A percentile compares a stretch with the other conserved stretches of the same genome.
These are phyloP conservation scores for Pyrgus malvae DNA, from an alignment of 2,888 invertebrate genomes.

Conservation along the genomic window DNA sequence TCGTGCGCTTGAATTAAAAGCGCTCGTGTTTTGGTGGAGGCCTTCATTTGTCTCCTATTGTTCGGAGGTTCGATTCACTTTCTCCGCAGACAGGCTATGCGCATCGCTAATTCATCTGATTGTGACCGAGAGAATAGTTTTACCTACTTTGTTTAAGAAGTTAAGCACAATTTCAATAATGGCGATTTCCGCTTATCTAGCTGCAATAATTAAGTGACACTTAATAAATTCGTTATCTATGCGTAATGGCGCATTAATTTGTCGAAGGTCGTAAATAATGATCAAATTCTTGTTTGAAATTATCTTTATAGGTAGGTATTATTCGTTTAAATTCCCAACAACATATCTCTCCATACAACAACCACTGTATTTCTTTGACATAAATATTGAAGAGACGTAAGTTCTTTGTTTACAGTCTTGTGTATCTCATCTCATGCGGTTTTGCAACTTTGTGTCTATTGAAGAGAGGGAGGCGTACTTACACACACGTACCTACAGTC, in stretches of 20 bases:
- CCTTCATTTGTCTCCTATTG: slow-evolving; percentile 47
- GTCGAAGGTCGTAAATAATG: background rate
- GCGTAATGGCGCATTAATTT: background rate
- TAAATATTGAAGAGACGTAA: background rate
- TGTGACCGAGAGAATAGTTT: background rate
- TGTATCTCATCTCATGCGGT: slow-evolving; percentile 4
- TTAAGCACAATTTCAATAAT: background rate
- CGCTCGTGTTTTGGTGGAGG: slow-evolving; percentile 45
- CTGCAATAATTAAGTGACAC: slow-evolving; percentile 15
- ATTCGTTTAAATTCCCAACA: too few species aligned
- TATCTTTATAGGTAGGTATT: too few species aligned
- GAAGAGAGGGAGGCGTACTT: slow-evolving; percentile 21
- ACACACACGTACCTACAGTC: slow-evolving; percentile 2
- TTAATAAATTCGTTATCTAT: background rate
- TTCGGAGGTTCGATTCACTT: slow-evolving; percentile 53
- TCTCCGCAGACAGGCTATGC: slow-evolving; percentile 47
- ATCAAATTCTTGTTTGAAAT: background rate
- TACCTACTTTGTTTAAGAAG: too few species aligned
- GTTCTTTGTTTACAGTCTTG: slow-evolving; percentile 6
- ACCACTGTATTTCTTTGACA: background rate
- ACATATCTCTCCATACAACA: too few species aligned
- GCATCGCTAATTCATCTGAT: slow-evolving; percentile 3
- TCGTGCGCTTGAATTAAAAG: slow-evolving; percentile 2
- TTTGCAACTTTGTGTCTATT: slow-evolving; percentile 15
- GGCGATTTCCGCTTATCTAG: background rate